These are phyloP conservation scores for Morelia viridis DNA, from an alignment of 2,797 vertebrate species.

Conservation along the genomic window DNA sequence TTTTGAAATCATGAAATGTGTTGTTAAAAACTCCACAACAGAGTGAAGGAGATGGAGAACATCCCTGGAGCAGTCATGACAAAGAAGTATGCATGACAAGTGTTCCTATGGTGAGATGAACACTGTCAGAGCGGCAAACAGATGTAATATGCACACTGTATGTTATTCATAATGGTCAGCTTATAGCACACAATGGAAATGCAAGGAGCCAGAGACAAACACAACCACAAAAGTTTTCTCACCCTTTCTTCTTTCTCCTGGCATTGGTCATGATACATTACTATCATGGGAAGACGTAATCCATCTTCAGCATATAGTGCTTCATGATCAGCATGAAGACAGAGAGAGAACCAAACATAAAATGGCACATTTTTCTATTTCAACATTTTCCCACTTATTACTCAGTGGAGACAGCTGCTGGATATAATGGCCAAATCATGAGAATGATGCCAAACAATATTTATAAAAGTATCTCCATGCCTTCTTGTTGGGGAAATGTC, in stretches of 20 bases:
- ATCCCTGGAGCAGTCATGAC: not conserved
- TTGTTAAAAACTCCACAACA: constrained; percentile 19
- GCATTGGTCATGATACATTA: constrained; percentile 3
- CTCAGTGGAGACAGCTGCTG: not conserved
- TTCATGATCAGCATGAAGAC: not conserved
- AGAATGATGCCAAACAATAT: not conserved
- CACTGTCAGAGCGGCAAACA: not conserved
- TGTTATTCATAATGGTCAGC: not conserved
- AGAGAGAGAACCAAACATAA: not conserved
- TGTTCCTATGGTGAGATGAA: not conserved
- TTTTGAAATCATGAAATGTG: constrained; percentile 38
- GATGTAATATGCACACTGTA: not conserved
- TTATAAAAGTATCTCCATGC: not conserved
- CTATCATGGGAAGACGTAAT: not conserved
- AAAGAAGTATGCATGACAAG: constrained; percentile 12
- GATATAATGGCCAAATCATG: not conserved
- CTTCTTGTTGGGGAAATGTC: not conserved
- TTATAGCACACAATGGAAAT: not conserved
- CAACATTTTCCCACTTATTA: not conserved
- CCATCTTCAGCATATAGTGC: not conserved
- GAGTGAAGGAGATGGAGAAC: not conserved
- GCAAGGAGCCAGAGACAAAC: not conserved
- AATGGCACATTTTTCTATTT: not conserved
- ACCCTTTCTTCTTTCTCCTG: not conserved
- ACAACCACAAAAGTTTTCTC: not conserved